Conservation (phyloP, 1,140 invertebrate species). For the Rhyacophila brunnea region DNA sequence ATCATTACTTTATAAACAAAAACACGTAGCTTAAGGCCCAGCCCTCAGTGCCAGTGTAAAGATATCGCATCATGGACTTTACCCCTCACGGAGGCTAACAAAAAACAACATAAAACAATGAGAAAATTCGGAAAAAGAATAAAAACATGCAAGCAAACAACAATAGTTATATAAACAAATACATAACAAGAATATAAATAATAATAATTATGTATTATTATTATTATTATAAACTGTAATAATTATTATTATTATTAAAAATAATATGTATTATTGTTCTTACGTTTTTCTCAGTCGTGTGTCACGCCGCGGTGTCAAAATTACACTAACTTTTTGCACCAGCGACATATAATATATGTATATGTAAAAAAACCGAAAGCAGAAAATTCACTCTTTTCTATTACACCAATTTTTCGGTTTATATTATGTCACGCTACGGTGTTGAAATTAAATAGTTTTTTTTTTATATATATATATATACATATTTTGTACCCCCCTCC, state of each 20-base stretch:
- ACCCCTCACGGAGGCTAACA: conserved; percentile 33
- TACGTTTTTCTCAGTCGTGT: conserved; percentile 26
- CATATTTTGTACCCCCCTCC: too few relatives aligned
- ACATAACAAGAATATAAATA: conserved; percentile 22
- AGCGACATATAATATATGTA: too few relatives aligned
- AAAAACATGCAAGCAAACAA: conserved; percentile 28
- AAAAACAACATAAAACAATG: conserved; percentile 14
- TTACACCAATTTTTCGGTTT: neutral
- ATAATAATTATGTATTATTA: conserved; percentile 29
- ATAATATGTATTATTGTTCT: conserved; percentile 28
- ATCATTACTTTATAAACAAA: conserved; percentile 18
- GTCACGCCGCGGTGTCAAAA: conserved; percentile 8
- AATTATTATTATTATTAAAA: too few relatives aligned
- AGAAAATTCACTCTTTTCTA: neutral
- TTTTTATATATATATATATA: too few relatives aligned
- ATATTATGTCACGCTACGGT: too few relatives aligned
- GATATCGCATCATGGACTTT: conserved; percentile 37
- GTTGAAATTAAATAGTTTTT: too few relatives aligned
- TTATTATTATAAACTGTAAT: too few relatives aligned
- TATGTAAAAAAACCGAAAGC: neutral
- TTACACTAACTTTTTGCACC: neutral
- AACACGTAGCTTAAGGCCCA: conserved; percentile 35
- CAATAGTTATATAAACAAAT: conserved; percentile 30
- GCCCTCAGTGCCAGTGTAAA: conserved; percentile 38
- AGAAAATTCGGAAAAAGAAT: conserved; percentile 16